Base-by-base conservation (phyloP, 2,113 vertebrate species). In the Lamprotornis superbus region DNA sequence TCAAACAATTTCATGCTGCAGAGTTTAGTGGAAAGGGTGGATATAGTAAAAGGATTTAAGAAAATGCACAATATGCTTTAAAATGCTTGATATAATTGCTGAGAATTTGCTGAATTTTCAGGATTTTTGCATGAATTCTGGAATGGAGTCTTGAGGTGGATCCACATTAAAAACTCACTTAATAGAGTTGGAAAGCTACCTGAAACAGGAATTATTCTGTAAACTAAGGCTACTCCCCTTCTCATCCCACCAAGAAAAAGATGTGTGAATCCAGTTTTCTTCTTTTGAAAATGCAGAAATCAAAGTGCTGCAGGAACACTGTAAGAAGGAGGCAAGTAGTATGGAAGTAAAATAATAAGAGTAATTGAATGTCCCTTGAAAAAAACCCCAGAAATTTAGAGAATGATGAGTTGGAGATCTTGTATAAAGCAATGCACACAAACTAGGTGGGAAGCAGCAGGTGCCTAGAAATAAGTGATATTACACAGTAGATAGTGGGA, bases 361-460 rank as follows among this genome's bases (percentile, higher is more conserved):
- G 10, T 55, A 59, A 86, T 15, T 74, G 24, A 71, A 73, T 23
- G n/a, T 17, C 59, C 12, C 46, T 63, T 69, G 16, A 8, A 69
- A 76, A 76, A 71, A 37, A 1, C 0, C 11, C 28, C 11, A 4
- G 0, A 12, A 44, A 53, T 8, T 1, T 39, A 46, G 63, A 59
- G 67, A 64, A 56, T 21, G 10, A 14, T 10, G 18, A 65, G 31
- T 12, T 77, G n/a, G 44, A 88, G 40, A 19, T 60, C 7, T 77
- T 50, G 25, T 47, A 33, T n/a, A 77, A 83, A 74, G 11, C 16
- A 70, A 21, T 65, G 20, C 42, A 46, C 37, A 83, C 19, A 24
- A 71, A 42, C 7, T 30, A 35, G 25, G 31, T 61, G 40, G 46
- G 56, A 82, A 88, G 31, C 14, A 11, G 56, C 81, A 87, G 60